Percentiles rank a stretch among this genome's conserved stretches.
These are phyloP conservation scores for Nyctibius bracteatus DNA, from an alignment of 2,113 vertebrate genomes.

Conservation along the genomic window DNA sequence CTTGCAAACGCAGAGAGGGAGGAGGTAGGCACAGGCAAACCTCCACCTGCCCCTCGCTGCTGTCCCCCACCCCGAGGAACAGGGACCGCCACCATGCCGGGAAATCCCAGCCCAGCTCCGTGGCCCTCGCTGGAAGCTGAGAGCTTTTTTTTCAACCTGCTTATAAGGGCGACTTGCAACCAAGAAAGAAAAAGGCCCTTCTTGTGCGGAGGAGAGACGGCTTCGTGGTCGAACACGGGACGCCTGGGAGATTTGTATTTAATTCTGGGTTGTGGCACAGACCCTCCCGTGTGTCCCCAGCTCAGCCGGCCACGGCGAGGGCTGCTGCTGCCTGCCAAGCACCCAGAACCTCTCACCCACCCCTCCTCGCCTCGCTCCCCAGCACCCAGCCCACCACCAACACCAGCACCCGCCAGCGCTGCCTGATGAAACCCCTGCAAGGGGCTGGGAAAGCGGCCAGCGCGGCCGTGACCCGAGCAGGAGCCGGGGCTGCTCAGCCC, in stretches of 20 bases:
- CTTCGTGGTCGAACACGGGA: not conserved
- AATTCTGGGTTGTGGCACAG: not conserved
- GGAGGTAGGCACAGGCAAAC: not conserved
- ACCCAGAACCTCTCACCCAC: not conserved
- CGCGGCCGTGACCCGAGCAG: accelerated
- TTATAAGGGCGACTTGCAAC: not conserved
- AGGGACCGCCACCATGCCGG: accelerated
- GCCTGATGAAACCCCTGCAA: not conserved
- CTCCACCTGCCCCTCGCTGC: not conserved
- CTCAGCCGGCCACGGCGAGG: not conserved
- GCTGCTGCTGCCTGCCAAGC: not conserved
- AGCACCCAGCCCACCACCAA: not conserved
- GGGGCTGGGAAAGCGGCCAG: not conserved
- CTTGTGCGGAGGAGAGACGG: not conserved
- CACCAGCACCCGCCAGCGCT: not conserved
- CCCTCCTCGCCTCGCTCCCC: not conserved
- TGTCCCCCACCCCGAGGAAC: not conserved
- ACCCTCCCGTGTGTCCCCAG: not conserved
- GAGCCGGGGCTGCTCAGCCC: not conserved
- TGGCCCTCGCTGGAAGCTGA: not conserved
- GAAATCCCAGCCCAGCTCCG: not conserved
- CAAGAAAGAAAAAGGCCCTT: not conserved
- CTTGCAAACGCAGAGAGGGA: not conserved
- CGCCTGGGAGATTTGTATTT: not conserved
- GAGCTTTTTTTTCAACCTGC: not conserved